A percentile compares a stretch with the other conserved stretches of the same genome.
Evolutionary conservation across 2,888 invertebrate species (phyloP).

Genomic region (Exocentrus adspersus): DNA sequence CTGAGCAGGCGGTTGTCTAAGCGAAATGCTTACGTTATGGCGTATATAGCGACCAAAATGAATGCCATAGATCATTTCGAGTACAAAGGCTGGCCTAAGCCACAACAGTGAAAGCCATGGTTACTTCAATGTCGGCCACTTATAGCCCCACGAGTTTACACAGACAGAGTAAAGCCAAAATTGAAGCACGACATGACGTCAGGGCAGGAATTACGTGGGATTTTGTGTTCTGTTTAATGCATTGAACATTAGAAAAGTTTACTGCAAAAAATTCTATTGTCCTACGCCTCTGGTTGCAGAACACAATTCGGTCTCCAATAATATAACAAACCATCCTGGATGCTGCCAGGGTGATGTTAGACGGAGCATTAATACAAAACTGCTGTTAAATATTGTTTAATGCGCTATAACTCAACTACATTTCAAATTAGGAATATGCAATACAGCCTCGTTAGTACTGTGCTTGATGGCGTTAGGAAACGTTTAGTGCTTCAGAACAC

Average conservation of each 20-base stretch:
- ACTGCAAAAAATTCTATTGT: background rate
- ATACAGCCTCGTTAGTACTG: background rate
- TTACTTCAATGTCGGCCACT: conserved; percentile 49
- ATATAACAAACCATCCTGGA: conserved; percentile 34
- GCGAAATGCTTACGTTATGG: conserved; percentile 34
- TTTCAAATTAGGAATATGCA: background rate
- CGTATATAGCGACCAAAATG: conserved; percentile 54
- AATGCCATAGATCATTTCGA: conserved; percentile 60
- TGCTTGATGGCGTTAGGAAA: background rate
- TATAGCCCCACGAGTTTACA: conserved; percentile 35
- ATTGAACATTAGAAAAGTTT: background rate
- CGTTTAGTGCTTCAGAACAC: background rate
- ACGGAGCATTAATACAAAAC: conserved; percentile 38
- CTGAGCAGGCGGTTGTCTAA: conserved; percentile 49
- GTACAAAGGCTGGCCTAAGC: conserved; percentile 54
- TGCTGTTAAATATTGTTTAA: conserved; percentile 36
- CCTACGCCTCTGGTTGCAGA: conserved; percentile 24
- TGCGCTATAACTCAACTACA: conserved; percentile 4
- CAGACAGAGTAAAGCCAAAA: conserved; percentile 12
- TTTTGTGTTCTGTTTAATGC: background rate
- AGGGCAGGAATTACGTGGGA: background rate
- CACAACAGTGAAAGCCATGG: conserved; percentile 41
- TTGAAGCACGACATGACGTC: background rate
- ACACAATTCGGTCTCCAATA: conserved; percentile 22
- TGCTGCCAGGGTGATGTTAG: conserved; percentile 31